These are phyloP conservation scores for Temnothorax longispinosus DNA, from an alignment of 1,140 invertebrate genomes.

Conservation along the genomic window DNA sequence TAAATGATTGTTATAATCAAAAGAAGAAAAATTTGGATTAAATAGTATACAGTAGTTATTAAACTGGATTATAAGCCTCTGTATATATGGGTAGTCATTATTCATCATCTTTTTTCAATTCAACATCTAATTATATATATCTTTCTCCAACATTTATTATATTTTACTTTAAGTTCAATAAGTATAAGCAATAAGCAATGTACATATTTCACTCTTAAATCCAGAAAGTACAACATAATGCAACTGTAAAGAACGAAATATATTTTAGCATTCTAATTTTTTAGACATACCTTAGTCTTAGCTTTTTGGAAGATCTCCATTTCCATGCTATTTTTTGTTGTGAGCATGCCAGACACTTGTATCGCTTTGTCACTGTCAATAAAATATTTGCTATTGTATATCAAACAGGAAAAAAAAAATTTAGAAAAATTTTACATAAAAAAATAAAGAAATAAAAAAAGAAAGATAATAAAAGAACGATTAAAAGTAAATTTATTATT, in stretches of 20 bases:
- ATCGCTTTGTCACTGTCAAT: slow-evolving; percentile 94
- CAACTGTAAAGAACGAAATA: slow-evolving; percentile 14
- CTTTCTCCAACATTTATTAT: too few species aligned
- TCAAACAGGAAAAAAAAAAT: neutral
- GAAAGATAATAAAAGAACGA: neutral
- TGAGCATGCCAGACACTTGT: slow-evolving; percentile 92
- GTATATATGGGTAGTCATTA: too few species aligned
- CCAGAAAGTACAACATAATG: neutral
- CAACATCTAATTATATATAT: too few species aligned
- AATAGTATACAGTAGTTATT: too few species aligned
- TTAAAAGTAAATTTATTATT: neutral
- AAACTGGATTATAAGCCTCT: too few species aligned
- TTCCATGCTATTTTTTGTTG: slow-evolving; percentile 93
- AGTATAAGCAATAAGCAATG: too few species aligned
- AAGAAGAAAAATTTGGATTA: too few species aligned
- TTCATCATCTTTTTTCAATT: too few species aligned
- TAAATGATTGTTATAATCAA: too few species aligned
- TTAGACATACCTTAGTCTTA: slow-evolving; percentile 88
- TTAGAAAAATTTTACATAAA: neutral
- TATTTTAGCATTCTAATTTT: neutral
- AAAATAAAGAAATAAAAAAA: slow-evolving; percentile 22
- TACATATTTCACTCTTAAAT: too few species aligned
- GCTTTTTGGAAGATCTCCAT: slow-evolving; percentile 98
- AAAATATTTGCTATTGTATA: slow-evolving; percentile 60
- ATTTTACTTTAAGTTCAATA: too few species aligned